Conservation (phyloP, 2,888 invertebrate species). For the Eupithecia abbreviata region DNA sequence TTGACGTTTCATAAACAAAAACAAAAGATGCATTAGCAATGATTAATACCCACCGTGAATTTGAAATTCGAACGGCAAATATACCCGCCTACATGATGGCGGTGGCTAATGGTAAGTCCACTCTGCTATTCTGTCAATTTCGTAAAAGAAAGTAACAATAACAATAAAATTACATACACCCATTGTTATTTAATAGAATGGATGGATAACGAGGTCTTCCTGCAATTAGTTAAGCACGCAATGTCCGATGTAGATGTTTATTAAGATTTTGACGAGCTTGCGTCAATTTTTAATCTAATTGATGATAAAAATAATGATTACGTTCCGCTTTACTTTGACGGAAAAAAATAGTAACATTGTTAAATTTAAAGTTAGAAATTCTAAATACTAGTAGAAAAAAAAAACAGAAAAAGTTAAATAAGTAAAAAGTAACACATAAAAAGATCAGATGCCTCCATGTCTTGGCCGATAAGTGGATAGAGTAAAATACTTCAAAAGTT, state of each 20-base stretch:
- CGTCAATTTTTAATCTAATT: conserved; percentile 5
- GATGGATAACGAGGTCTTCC: conserved; percentile 40
- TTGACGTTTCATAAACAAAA: conserved; percentile 70
- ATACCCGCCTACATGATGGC: conserved; percentile 25
- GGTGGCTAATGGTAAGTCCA: conserved; percentile 13
- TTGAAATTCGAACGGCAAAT: conserved; percentile 33
- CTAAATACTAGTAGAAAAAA: background rate
- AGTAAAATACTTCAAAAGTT: background rate
- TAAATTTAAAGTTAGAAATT: background rate
- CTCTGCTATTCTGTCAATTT: conserved; percentile 34
- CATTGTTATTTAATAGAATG: conserved; percentile 45
- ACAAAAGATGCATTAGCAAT: conserved; percentile 73
- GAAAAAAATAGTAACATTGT: too few species aligned
- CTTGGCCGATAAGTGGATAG: background rate
- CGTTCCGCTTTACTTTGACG: background rate
- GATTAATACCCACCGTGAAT: conserved; percentile 63
- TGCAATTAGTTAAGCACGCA: conserved; percentile 37
- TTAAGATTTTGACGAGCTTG: conserved; percentile 37
- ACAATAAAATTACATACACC: conserved; percentile 48
- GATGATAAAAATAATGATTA: background rate
- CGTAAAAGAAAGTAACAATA: conserved; percentile 47
- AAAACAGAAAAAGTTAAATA: background rate
- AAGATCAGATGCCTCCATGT: background rate
- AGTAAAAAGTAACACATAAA: background rate
- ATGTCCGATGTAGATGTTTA: conserved; percentile 38